These are phyloP conservation scores for Drosophila cyrtoloma DNA, from an alignment of 2,888 invertebrate genomes.

Conservation along the genomic window DNA sequence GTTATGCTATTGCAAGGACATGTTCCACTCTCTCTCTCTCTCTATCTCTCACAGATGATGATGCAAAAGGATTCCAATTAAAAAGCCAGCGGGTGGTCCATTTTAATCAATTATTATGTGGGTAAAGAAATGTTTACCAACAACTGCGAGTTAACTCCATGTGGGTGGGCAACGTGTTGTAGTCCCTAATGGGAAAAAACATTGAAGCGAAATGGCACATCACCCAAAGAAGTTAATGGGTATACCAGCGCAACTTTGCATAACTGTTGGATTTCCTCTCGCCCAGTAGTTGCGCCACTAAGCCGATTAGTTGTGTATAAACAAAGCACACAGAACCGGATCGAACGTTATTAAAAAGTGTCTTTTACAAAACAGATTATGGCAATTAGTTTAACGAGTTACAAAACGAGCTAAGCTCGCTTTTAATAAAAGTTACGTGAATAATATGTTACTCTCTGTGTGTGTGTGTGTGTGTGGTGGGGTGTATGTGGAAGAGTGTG, in stretches of 20 bases:
- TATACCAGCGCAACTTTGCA: constrained; percentile 19
- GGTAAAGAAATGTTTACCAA: constrained; percentile 20
- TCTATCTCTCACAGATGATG: constrained; percentile 4
- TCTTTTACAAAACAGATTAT: constrained; percentile 68
- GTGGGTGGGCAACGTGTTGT: not conserved
- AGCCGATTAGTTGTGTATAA: constrained; percentile 73
- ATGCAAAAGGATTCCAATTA: constrained; percentile 54
- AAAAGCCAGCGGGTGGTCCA: constrained; percentile 31
- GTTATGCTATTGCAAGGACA: not conserved
- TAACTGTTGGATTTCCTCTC: constrained; percentile 5
- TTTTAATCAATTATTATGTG: constrained; percentile 28
- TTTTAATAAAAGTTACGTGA: constrained; percentile 31
- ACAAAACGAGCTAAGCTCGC: constrained; percentile 55
- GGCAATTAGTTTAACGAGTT: constrained; percentile 70
- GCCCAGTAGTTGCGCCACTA: constrained; percentile 31
- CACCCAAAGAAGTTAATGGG: constrained; percentile 51
- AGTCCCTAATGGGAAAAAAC: constrained; percentile 33
- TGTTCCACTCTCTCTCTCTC: not conserved
- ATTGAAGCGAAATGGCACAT: constrained; percentile 43
- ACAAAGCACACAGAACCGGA: constrained; percentile 40
- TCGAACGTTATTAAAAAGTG: constrained; percentile 12
- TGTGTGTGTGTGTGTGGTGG: too few species aligned
- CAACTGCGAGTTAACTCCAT: constrained; percentile 9
- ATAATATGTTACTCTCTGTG: not conserved
- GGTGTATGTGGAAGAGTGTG: not conserved